phyloP scores from a whole-genome alignment of 2,797 vertebrate genomes.

The Lepilemur ruficaudatus region DNA sequence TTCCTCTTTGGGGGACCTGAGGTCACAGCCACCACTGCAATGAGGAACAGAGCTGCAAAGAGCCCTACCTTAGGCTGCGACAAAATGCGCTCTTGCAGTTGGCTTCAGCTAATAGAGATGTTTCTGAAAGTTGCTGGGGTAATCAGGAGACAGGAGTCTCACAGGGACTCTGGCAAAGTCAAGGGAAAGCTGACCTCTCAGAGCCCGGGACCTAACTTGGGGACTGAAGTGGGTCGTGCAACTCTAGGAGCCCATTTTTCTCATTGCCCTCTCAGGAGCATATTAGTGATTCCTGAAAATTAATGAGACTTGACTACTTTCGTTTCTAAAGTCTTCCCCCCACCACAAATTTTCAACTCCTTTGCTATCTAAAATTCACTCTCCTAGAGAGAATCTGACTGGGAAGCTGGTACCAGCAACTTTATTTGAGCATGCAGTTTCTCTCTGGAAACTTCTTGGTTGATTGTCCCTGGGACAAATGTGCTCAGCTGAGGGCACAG shows the following conservation, averaged over 20 bases:
- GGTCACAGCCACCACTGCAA: neutral
- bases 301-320: neutral
- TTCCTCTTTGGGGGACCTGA: neutral
- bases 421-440: neutral
- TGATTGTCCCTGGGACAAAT: neutral
- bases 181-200: neutral
- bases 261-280: neutral
- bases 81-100: neutral
- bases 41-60: neutral
- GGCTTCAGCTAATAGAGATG: neutral
- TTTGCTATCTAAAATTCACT: neutral
- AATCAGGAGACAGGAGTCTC: neutral
- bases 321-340: neutral
- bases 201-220: neutral
- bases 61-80: neutral
- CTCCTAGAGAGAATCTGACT: neutral
- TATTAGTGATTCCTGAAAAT: neutral
- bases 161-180: rapidly evolving
- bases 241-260: neutral
- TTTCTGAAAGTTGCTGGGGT: neutral
- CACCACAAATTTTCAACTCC: neutral
- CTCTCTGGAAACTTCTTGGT: neutral
- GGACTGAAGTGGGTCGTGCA: neutral
- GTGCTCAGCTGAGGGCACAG: neutral
- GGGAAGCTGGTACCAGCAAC: neutral